Conservation (phyloP, 2,888 invertebrate species). For the Trisateles emortualis region DNA sequence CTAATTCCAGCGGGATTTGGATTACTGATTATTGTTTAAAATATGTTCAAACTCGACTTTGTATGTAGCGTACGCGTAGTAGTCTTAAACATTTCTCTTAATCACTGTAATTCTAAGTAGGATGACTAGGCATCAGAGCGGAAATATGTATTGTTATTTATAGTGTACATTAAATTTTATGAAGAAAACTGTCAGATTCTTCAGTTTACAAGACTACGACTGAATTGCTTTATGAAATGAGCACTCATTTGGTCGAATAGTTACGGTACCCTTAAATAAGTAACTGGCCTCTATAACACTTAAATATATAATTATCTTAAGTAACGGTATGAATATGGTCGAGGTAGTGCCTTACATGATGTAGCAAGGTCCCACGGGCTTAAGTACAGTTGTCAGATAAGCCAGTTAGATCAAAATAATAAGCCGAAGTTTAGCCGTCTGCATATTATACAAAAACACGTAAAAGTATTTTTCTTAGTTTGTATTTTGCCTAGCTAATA, state of each 20-base stretch:
- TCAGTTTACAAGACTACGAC: too few species aligned
- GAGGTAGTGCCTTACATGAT: constrained; percentile 11
- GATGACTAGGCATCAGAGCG: not conserved
- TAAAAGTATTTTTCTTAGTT: not conserved
- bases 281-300: constrained; percentile 7
- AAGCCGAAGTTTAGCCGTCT: not conserved
- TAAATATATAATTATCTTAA: constrained; percentile 13
- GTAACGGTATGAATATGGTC: constrained; percentile 13
- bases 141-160: not conserved
- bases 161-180: too few species aligned
- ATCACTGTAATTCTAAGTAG: not conserved
- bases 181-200: too few species aligned
- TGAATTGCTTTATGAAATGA: too few species aligned
- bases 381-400: constrained; percentile 1
- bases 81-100: not conserved
- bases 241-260: not conserved
- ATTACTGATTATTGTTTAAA: too few species aligned
- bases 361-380: constrained; percentile 9
- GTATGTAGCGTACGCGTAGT: too few species aligned
- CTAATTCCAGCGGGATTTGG: too few species aligned
- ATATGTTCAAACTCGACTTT: too few species aligned
- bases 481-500: too few species aligned
- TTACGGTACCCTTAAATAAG: constrained; percentile 6
- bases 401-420: not conserved
- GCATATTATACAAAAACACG: not conserved